Evolutionary conservation across 2,797 vertebrate genomes (phyloP), one percentile per base, ranked within the genome.

Genomic region (Pelobates cultripes): DNA sequence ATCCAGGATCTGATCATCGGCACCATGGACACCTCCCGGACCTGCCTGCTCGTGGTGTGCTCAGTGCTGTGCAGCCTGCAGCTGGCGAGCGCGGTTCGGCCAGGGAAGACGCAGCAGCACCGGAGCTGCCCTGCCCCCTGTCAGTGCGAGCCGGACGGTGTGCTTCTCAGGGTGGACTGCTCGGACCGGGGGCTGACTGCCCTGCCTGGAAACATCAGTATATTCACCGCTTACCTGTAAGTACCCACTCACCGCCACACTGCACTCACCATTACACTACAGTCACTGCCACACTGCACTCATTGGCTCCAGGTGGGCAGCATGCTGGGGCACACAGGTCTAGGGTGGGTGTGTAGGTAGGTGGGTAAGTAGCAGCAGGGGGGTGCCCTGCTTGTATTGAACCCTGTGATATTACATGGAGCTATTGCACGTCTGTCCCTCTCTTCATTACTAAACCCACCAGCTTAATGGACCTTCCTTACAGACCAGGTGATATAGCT

Each of bases 161-260:
- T 87, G 89, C 87, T 95, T 75, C 86, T 93, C 85, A 85, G 94
- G 45, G 93, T 93, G 80, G 95, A 96, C 92, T 97, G 96, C 91
- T 93, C 95, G 8, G 95, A 97, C 90, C 89, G 88, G 86, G 95
- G 94, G 17, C 95, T 96, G 83, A 88, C 89, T 5, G 90, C 90
- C 17, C 77, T 94, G 63, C 96, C 96, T 75, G 82, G 88, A 81
- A 93, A 95, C 89, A 92, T 96, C 90, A 96, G 95, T 90, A 89
- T 90, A 84, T 94, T 95, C 92, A 95, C 94, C 2, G 93, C 95
- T 63, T 96, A 94, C 91, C 94, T 96, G 95, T 96, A 86, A 96
- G 95, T 93, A 81, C 4, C 5, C 10, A n/a, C 44, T 64, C 61
- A 57, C 45, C 14, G 47, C 47, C 47, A 10, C 28, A 28, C 28